Base-by-base conservation (phyloP, 2,888 invertebrate species). In the Tanypteryx hageni region DNA sequence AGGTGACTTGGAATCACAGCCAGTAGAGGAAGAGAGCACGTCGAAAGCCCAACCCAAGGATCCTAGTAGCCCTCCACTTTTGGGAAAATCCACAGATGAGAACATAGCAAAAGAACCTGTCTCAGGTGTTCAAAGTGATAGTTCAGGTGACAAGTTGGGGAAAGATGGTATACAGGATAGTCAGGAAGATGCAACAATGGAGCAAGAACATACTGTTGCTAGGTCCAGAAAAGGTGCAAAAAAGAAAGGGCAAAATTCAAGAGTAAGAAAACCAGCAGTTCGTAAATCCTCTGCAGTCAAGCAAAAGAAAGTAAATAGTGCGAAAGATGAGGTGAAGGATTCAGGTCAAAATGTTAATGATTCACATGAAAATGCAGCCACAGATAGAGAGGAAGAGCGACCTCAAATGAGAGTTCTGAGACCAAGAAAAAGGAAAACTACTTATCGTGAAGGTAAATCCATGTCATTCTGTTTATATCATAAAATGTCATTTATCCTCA, bases 341-440 rank as follows among this genome's bases (percentile, higher is more conserved):
- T 44, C 44, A 5, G 5, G 44, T 44, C 44, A 44, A 44, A 44
- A 5, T 44, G 44, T 44, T 44, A 5, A 5, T 44, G 44, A 56
- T 9, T n/a, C 18, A 9, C 18, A 14, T 14, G 57, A 27, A 56
- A 82, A 27, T 82, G 82, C n/a, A 13, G 13, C 14, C 13, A 14
- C 27, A 18, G 18, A 86, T 8, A 7, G 64, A 14, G 64, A 68
- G 3, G 59, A 27, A 27, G 89, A 89, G 16, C 31, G 31, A 1
- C 64, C 31, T 0, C 44, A 61, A 44, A 89, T 44, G 5, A 89
- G 89, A 64, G 89, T 89, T 9, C 64, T 89, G 64, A 89, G 89
- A 27, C 89, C 89, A 16, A 61, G 89, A 44, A 89, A 56, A 64
- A 76, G 27, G 22, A 89, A 89, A 68, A 89, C 89, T 27, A 44